These are phyloP conservation scores for Prunella strophiata DNA, from an alignment of 2,797 vertebrate genomes.

Conservation along the genomic window DNA sequence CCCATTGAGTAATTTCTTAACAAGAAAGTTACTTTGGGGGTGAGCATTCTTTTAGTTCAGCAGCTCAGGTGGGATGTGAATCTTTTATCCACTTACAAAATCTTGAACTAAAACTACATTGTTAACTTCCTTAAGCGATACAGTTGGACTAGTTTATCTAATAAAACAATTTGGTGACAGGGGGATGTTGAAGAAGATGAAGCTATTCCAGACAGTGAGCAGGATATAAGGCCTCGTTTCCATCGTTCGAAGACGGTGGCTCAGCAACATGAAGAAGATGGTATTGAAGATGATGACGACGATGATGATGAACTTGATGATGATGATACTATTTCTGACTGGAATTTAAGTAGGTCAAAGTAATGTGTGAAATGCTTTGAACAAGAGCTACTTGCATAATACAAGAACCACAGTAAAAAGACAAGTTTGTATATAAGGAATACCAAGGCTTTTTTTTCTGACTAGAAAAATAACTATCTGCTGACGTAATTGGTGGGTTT, in stretches of 20 bases:
- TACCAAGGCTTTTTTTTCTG: not conserved
- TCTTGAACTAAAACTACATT: not conserved
- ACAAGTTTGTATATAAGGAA: not conserved
- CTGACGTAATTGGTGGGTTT: not conserved
- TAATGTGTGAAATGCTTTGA: not conserved
- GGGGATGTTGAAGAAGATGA: constrained; percentile 95
- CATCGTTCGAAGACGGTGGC: constrained; percentile 94
- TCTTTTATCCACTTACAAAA: not conserved
- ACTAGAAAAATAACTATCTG: not conserved
- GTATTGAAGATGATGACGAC: constrained; percentile 89
- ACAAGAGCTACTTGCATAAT: not conserved
- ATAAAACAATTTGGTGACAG: constrained; percentile 70
- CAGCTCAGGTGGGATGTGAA: not conserved
- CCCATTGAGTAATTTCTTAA: not conserved
- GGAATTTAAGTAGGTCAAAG: constrained; percentile 91
- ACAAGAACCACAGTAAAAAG: not conserved
- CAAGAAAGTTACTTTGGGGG: not conserved
- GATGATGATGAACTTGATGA: constrained; percentile 91
- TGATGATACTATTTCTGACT: constrained; percentile 95
- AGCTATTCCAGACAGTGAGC: constrained; percentile 94
- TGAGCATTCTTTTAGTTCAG: not conserved
- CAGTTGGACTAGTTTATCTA: not conserved
- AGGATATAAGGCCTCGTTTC: constrained; percentile 94
- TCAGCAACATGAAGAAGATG: constrained; percentile 91
- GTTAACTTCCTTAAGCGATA: not conserved